Evolutionary conservation across 1,140 invertebrate species (phyloP), one percentile per base, ranked within the genome.

Genomic region (Stegodyphus dumicola): DNA sequence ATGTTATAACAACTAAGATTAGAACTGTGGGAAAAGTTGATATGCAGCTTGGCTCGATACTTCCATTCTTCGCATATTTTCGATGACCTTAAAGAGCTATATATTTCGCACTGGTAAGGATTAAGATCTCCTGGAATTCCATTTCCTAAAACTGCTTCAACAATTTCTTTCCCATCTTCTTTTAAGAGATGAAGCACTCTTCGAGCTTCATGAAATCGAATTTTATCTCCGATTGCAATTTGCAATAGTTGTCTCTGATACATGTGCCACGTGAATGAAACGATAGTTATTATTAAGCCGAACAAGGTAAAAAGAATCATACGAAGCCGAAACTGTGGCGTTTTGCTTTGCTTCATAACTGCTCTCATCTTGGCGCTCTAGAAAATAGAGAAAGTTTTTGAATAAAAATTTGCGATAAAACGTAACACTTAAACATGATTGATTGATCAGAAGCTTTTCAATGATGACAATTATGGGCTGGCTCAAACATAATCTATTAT

Each of bases 1-100:
- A 97, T 90, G n/a, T 94, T 93, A 87, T 97, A 97, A 88, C 96
- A 97, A 67, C 77, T 88, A 4, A 88, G 54, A 70, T 87, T 83
- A 49, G 51, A 48, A 11, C 66, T 67, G 52, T 86, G 79, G 6
- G 73, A 52, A 17, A 75, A 83, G 33, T 87, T 85, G 5, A 88
- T 54, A 7, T 69, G 64, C 33, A 89, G 52, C 33, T 81, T 86
- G 7, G 88, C 88, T 52, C 88, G 54, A 69, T 87, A 88, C 66
- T 87, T 87, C 88, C 88, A 89, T 84, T 89, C 87, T 49, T 86
- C 73, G 60, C 88, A 89, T n/a, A 88, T 79, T 13, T 81, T 71
- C 7, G 69, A 65, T n/a, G 51, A 11, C 15, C 15, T 17, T 13
- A 54, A 48, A 7, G 69, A 18, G 15, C n/a, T 73, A 13, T 86